Base-by-base conservation (phyloP, 2,797 vertebrate species). In the Myiotriccus ornatus region DNA sequence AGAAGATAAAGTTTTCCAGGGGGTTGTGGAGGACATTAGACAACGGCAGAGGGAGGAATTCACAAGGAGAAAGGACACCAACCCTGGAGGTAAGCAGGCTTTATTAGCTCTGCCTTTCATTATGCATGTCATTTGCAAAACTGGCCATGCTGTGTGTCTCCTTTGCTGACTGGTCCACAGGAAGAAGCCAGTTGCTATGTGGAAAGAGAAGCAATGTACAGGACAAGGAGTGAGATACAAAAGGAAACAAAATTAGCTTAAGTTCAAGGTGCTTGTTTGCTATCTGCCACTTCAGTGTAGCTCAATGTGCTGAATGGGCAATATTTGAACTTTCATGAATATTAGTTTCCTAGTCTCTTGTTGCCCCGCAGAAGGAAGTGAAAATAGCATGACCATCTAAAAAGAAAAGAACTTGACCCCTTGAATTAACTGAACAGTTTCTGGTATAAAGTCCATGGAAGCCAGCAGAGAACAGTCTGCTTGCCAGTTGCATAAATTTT, bases 161-260 rank as follows among this genome's bases (percentile, higher is more conserved):
- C 30, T 41, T 34, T 69, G 28, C 14, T 56, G 14, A 8, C 30
- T 1, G 0, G 10, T 34, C 6, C 20, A 53, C 14, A 34, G 30
- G n/a, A 63, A 78, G 17, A 16, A 41, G 32, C 5, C 21, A 14
- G 23, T 14, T 16, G 1, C 55, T 30, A 3, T 1, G 0, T 39
- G 52, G 24, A 35, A 50, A 57, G 10, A 52, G 20, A 46, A 23
- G 6, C 10, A 13, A 15, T 18, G 35, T 11, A 10, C 5, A n/a
- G 35, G 13, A 18, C 28, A 24, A 67, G 8, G 23, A 35, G 13
- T 9, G 7, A 4, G 5, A 18, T 11, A 28, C 18, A 47, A 21
- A 32, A 52, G 10, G 22, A 59, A 49, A 14, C 1, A 76, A 79
- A 80, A 70, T 7, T 5, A 43, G 15, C 7, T 74, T 1, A 63